Evolutionary conservation across 1,140 invertebrate genomes (phyloP).

Genomic region (Bombus terrestris): DNA sequence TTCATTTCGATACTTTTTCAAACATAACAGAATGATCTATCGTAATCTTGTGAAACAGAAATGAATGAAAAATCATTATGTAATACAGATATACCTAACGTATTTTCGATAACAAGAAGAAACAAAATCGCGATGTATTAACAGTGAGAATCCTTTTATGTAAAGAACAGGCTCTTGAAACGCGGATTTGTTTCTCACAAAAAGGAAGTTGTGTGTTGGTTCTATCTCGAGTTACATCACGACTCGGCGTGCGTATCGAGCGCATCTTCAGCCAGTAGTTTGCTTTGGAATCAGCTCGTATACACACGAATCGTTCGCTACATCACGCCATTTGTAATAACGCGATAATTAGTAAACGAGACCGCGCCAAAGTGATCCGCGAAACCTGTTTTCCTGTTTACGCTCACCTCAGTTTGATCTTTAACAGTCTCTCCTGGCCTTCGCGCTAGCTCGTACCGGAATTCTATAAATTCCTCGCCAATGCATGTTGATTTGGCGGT

Average conservation of each 20-base stretch:
- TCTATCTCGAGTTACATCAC: background rate
- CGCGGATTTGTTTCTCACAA: background rate
- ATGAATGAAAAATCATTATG: background rate
- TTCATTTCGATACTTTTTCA: background rate
- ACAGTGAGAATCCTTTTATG: too few relatives aligned
- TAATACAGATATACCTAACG: too few relatives aligned
- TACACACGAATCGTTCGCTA: background rate
- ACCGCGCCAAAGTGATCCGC: slow-evolving; percentile 1
- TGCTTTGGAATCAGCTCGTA: slow-evolving; percentile 5
- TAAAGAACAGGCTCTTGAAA: background rate
- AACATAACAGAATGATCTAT: background rate
- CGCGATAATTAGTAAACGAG: slow-evolving; percentile 15
- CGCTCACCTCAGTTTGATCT: background rate
- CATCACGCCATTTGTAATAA: background rate
- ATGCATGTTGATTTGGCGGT: background rate
- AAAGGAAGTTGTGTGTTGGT: background rate
- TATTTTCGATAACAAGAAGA: too few relatives aligned
- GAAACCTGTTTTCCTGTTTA: slow-evolving; percentile 39
- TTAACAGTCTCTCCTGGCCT: slow-evolving; percentile 8
- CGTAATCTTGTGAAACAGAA: background rate
- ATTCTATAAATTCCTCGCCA: slow-evolving; percentile 5
- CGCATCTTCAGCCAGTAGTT: background rate
- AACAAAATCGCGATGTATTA: too few relatives aligned
- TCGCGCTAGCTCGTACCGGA: background rate
- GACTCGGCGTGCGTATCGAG: background rate